Evolutionary conservation across 35 echinoderm and acorn worm species (phyloP), one percentile per base, ranked within the genome.

Genomic region (Hemicentrotus pulcherrimus): DNA sequence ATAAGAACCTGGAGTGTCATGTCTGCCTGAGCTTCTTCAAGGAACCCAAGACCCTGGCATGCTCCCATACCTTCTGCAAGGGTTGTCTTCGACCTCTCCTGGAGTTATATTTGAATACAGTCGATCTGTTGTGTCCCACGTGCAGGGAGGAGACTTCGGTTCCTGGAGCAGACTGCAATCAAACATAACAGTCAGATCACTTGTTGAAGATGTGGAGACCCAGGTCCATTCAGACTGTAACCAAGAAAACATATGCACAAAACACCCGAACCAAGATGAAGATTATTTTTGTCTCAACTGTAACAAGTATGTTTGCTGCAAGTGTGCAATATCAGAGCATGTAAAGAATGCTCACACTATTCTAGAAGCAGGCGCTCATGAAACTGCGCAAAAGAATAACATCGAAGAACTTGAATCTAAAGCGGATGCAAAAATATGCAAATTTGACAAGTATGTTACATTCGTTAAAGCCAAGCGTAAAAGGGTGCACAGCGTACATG

Each of bases 21-120:
- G 33, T 91, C 46, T 91, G 90, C 31, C 46, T 45, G 22, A 91
- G 33, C 9, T 46, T 45, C 46, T 91, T 91, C 90, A 47, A 46
- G 7, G 90, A 91, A 0, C 90, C 90, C 32, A 91, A 47, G 46
- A n/a, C 14, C 32, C 24, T 91, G 90, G 8, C 90, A 35, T 91
- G 90, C 90, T 45, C 90, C 46, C 90, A 91, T 35, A 91, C 90
- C 32, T 91, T 91, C 90, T 91, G 90, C 46, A 33, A 45, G 33
- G 90, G 46, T 91, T 91, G 90, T 91, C 90, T 91, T 0, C 8
- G 12, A 0, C 9, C 46, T 33, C 90, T 31, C 4, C 46, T 45
- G 31, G 32, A 33, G 6, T 2, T 3, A 6, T 19, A 5, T 91
- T 35, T 0, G 24, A 33, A 91, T 4, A 35, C 5, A 45, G 22